Percentiles rank a stretch among this genome's conserved stretches.
Evolutionary conservation across 2,113 vertebrate species (phyloP).

Genomic region (Channa maculata): DNA sequence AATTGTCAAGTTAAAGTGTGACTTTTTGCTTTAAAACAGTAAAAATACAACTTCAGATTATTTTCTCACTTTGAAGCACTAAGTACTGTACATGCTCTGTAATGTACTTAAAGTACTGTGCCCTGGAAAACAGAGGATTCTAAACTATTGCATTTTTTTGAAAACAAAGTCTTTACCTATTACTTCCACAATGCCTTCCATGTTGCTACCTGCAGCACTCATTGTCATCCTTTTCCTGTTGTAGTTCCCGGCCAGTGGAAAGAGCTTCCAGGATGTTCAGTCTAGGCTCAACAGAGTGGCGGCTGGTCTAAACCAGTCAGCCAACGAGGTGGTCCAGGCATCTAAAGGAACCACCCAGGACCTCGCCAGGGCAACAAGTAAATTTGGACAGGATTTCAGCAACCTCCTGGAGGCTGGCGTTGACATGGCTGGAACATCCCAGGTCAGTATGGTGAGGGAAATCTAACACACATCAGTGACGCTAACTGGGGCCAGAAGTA

Average conservation of each 20-base stretch:
- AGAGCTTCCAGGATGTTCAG: slow-evolving; percentile 96
- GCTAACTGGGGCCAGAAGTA: no score
- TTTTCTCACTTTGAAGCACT: no score
- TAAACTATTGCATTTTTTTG: no score
- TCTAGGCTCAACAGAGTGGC: slow-evolving; percentile 91
- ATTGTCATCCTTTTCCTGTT: not conserved
- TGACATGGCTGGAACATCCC: slow-evolving; percentile 96
- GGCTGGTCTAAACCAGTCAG: slow-evolving; percentile 93
- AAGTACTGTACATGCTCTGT: no score
- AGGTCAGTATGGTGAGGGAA: slow-evolving; percentile 85
- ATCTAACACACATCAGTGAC: no score
- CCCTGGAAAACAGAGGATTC: no score
- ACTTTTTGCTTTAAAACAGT: no score
- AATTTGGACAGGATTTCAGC: slow-evolving; percentile 95
- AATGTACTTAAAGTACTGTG: no score
- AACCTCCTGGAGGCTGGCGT: slow-evolving; percentile 95
- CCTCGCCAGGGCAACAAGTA: slow-evolving; percentile 91
- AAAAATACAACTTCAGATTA: no score
- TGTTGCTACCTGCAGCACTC: not conserved
- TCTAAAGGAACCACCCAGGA: slow-evolving; percentile 95
- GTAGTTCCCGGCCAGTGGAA: slow-evolving; percentile 93
- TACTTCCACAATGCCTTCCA: not conserved
- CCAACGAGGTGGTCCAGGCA: slow-evolving; percentile 95
- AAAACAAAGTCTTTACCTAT: no score
- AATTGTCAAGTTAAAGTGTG: no score